phyloP scores from a whole-genome alignment of 2,888 invertebrate genomes.

The Drosophila austrosaltans region DNA sequence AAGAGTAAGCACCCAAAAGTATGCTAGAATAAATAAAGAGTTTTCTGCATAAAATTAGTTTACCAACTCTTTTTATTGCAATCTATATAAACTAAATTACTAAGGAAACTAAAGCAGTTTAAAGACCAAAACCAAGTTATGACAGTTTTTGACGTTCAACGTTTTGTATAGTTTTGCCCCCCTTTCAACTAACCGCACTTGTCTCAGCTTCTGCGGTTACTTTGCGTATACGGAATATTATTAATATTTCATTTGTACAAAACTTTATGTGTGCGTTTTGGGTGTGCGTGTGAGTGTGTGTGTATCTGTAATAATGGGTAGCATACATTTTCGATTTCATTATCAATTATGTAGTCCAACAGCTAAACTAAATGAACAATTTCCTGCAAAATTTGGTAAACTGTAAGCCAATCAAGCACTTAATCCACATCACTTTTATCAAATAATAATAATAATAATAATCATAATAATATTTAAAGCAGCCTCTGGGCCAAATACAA shows the following conservation, averaged over 20 bases:
- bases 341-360: neutral
- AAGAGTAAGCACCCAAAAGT: neutral
- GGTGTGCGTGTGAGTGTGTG: neutral
- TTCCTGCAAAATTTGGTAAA: neutral
- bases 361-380: neutral
- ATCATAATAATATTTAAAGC: conserved; percentile 26
- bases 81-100: too few species aligned
- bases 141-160: neutral
- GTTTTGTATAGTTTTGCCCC: neutral
- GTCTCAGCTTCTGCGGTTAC: neutral
- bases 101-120: neutral
- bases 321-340: conserved; percentile 1
- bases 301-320: neutral
- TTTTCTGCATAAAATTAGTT: neutral
- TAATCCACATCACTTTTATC: conserved; percentile 26
- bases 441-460: conserved; percentile 29
- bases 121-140: neutral
- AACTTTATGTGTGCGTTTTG: neutral
- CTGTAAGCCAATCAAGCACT: conserved; percentile 25
- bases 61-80: neutral
- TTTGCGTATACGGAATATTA: conserved; percentile 33
- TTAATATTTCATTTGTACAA: conserved; percentile 7
- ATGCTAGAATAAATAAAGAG: neutral
- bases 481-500: conserved; percentile 25
- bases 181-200: neutral